Percentiles rank a stretch among this genome's conserved stretches.
Conservation (phyloP, 2,888 invertebrate species). For the Leucophora obtusa region DNA sequence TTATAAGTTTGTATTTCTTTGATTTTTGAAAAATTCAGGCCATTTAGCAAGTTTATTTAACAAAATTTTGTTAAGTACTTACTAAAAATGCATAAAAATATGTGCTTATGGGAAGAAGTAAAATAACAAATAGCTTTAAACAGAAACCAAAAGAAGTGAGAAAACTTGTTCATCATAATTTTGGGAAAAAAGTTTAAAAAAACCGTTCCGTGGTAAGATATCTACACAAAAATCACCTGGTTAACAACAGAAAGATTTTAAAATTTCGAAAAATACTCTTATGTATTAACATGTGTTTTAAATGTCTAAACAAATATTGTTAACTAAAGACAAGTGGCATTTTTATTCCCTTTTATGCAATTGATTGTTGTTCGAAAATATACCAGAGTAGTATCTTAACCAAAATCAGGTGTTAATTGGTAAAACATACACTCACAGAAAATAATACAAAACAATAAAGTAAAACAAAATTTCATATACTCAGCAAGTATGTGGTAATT, state of each 20-base stretch:
- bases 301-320: neutral
- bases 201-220: too few species aligned
- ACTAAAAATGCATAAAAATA: slow-evolving; percentile 17
- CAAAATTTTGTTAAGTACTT: slow-evolving; percentile 30
- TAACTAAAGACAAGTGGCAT: slow-evolving; percentile 36
- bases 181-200: too few species aligned
- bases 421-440: slow-evolving; percentile 53
- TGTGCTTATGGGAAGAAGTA: neutral
- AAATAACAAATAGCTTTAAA: slow-evolving; percentile 25
- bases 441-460: slow-evolving; percentile 26
- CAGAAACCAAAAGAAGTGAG: neutral
- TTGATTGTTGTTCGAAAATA: neutral
- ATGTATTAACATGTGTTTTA: too few species aligned
- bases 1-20: slow-evolving; percentile 10
- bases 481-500: slow-evolving; percentile 56
- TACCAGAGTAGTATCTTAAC: slow-evolving; percentile 39
- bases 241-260: neutral
- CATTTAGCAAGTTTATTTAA: slow-evolving; percentile 49
- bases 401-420: slow-evolving; percentile 60
- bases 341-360: neutral
- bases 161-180: neutral
- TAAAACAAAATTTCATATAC: slow-evolving; percentile 4
- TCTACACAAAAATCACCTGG: neutral
- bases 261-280: too few species aligned
- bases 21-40: slow-evolving; percentile 24